phyloP scores from a whole-genome alignment of 2,797 vertebrate species.

The Acipenser ruthenus region DNA sequence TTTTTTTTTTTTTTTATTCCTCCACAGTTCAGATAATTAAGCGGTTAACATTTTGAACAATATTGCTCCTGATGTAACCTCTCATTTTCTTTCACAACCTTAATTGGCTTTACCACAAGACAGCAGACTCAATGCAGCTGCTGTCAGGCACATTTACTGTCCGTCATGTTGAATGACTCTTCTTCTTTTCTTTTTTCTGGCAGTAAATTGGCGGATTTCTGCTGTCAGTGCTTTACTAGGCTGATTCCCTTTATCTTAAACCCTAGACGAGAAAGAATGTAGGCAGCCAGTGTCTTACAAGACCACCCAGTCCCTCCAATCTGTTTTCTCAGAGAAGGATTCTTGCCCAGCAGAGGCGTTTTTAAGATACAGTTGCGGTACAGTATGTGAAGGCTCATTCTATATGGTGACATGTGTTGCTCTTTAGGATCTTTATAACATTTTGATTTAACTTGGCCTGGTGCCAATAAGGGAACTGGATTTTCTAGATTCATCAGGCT shows the following conservation, averaged over 20 bases:
- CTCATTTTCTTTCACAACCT: constrained; percentile 8
- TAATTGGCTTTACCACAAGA: constrained; percentile 6
- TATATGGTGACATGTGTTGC: too few relatives aligned
- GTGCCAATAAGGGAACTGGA: too few relatives aligned
- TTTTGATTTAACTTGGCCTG: too few relatives aligned
- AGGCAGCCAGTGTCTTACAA: neutral
- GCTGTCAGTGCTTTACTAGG: neutral
- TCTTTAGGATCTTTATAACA: too few relatives aligned
- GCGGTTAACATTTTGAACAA: neutral
- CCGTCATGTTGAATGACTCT: constrained; percentile 1
- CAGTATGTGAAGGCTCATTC: too few relatives aligned
- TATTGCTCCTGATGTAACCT: neutral
- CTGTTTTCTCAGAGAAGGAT: neutral
- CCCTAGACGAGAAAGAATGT: neutral
- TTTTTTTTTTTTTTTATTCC: neutral
- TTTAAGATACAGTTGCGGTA: too few relatives aligned
- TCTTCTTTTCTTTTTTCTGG: neutral
- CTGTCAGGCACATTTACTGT: neutral
- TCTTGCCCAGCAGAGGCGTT: neutral
- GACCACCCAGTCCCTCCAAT: neutral
- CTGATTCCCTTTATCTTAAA: neutral
- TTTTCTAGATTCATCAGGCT: too few relatives aligned
- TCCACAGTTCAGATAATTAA: constrained; percentile 1
- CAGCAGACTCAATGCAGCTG: neutral
- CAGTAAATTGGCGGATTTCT: constrained; percentile 4